Evolutionary conservation across 2,113 vertebrate species (phyloP), one percentile per base, ranked within the genome.

Genomic region (Ophiodon elongatus): DNA sequence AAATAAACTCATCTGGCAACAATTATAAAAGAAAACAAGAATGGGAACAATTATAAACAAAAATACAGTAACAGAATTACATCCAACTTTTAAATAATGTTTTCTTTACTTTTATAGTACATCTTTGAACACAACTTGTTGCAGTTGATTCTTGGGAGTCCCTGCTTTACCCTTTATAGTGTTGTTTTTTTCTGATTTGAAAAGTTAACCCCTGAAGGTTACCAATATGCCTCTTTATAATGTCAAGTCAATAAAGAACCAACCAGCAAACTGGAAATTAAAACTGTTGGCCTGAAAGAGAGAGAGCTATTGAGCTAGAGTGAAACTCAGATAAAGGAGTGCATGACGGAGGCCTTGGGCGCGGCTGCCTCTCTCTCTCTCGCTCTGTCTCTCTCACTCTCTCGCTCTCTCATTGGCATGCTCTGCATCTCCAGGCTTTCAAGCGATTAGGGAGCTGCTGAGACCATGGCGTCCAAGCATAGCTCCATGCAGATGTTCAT

Each of bases 401-500:
- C 37, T 25, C n/a, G 8, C 74, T 79, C 77, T 50, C 88, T 91
- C 90, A 82, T 94, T 93, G 92, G 92, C 88, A 93, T 91, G 82
- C 85, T 80, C 81, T 70, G 71, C 85, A 76, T 93, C 88, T 87
- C 79, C 59, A 73, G 88, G 92, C 90, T 92, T 91, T 92, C 89
- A 93, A 90, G 89, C 80, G 86, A 94, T 94, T 93, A 94, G 88
- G 83, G 90, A 91, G 86, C 86, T 86, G 85, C 90, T 76, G 85
- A 87, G 85, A 92, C 83, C 89, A 83, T 66, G 65, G 82, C 65
- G 83, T 92, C 93, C 90, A 90, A 92, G 89, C 91, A 90, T 86
- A 88, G 93, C 92, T 89, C 84, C 88, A 77, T 88, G 87, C 91
- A 93, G 89, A 95, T 95, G 94, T 94, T 92, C 92, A 92, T 94